phyloP scores from a whole-genome alignment of 2,113 vertebrate genomes.

The Mobula birostris region DNA sequence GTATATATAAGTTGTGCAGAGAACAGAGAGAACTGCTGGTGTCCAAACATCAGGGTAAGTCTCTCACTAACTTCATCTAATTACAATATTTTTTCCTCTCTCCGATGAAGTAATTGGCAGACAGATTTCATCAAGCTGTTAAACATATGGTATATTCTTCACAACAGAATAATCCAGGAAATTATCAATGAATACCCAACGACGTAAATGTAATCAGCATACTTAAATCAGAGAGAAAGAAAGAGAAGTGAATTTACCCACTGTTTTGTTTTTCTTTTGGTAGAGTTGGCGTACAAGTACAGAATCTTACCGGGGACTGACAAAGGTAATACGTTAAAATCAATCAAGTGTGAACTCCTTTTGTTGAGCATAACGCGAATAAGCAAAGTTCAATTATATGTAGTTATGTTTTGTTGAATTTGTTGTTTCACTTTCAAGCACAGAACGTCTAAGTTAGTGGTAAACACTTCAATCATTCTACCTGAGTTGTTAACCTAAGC shows the following conservation, averaged over 20 bases:
- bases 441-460: neutral
- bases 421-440: neutral
- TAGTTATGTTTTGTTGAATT: no score
- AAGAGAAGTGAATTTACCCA: neutral
- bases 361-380: neutral
- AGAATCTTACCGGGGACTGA: neutral
- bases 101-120: neutral
- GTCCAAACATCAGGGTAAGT: conserved; percentile 11
- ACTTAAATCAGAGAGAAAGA: neutral
- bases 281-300: neutral
- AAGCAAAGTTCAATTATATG: neutral
- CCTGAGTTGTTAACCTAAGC: neutral
- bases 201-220: neutral
- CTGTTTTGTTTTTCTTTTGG: neutral
- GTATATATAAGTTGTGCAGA: neutral
- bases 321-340: neutral
- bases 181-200: neutral
- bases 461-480: neutral
- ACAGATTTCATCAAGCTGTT: neutral
- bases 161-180: neutral
- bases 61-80: neutral
- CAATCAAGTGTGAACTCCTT: neutral
- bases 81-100: neutral
- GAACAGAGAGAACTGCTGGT: conserved; percentile 3
- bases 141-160: neutral